phyloP scores from a whole-genome alignment of 2,797 vertebrate genomes.

The Sebastes vulpes region DNA sequence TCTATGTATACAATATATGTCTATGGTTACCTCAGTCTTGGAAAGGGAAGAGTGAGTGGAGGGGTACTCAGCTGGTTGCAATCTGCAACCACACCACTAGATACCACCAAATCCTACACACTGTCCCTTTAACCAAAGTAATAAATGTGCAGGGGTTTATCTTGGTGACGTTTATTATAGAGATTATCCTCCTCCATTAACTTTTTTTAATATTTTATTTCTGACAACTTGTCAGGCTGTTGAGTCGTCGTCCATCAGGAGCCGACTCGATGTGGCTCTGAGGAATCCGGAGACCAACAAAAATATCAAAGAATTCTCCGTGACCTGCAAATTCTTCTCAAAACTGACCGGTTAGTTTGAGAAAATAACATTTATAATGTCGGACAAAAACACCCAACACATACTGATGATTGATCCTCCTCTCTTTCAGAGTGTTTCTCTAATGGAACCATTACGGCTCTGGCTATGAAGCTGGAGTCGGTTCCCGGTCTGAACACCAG shows the following conservation, averaged over 20 bases:
- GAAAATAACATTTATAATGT: not conserved
- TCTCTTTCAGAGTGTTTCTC: slow-evolving; percentile 84
- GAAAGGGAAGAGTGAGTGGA: too few species aligned
- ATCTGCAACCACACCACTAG: too few species aligned
- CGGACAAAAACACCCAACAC: fast-evolving
- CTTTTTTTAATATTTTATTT: not conserved
- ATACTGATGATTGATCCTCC: not conserved
- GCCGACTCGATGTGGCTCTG: slow-evolving; percentile 67
- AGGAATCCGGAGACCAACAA: slow-evolving; percentile 24
- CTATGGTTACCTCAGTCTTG: too few species aligned
- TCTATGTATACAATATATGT: too few species aligned
- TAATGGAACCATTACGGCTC: slow-evolving; percentile 84
- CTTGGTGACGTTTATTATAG: not conserved
- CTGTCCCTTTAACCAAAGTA: not conserved
- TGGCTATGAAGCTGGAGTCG: slow-evolving; percentile 79
- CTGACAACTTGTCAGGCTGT: slow-evolving; percentile 55
- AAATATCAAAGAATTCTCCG: slow-evolving; percentile 54
- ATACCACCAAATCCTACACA: too few species aligned
- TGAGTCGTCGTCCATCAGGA: slow-evolving; percentile 35
- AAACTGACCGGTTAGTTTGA: slow-evolving; percentile 63
- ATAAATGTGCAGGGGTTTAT: not conserved
- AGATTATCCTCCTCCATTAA: too few species aligned
- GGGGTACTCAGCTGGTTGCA: too few species aligned
- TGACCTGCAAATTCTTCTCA: slow-evolving; percentile 70
- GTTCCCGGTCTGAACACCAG: slow-evolving; percentile 73